Conservation (phyloP, 2,113 vertebrate species). For the Carollia perspicillata region DNA sequence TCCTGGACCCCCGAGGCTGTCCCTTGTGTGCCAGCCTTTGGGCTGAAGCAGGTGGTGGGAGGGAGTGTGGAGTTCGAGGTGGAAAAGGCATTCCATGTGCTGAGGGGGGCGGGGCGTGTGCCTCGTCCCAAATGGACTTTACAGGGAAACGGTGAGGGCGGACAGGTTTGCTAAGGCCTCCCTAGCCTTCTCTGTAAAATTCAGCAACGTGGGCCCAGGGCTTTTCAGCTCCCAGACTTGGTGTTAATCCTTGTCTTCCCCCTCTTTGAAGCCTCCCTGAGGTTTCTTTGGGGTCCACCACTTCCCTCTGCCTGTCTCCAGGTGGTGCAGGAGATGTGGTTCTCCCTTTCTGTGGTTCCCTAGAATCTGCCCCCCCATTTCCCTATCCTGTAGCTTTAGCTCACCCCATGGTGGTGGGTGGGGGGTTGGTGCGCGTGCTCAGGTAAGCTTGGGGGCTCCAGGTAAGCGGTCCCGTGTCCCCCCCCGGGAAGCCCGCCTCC, state of each 20-base stretch:
- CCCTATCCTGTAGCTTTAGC: slow-evolving; percentile 71
- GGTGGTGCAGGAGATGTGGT: slow-evolving; percentile 51
- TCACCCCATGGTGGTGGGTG: slow-evolving; percentile 67
- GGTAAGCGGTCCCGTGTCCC: slow-evolving; percentile 78
- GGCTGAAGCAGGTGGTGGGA: slow-evolving; percentile 29
- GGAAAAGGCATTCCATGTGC: background rate
- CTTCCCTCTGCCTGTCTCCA: slow-evolving; percentile 59
- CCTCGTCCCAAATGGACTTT: background rate
- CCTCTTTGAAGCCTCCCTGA: background rate
- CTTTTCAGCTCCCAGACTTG: background rate
- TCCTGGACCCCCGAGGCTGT: slow-evolving; percentile 25
- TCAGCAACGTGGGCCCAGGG: background rate
- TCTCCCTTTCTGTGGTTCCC: slow-evolving; percentile 11
- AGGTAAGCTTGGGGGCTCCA: slow-evolving; percentile 79
- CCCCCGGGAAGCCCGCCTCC: slow-evolving; percentile 78
- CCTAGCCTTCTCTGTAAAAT: background rate
- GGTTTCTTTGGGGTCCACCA: slow-evolving; percentile 17
- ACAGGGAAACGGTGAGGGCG: background rate
- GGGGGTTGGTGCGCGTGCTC: slow-evolving; percentile 74
- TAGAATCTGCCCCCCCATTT: background rate
- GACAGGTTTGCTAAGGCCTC: background rate
- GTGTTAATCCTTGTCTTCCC: background rate
- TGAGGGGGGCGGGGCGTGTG: background rate
- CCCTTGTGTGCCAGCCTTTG: slow-evolving; percentile 13
- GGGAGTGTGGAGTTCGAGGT: background rate